Evolutionary conservation across 2,888 invertebrate species (phyloP), one percentile per base, ranked within the genome.

Genomic region (Druceiella hillmani): DNA sequence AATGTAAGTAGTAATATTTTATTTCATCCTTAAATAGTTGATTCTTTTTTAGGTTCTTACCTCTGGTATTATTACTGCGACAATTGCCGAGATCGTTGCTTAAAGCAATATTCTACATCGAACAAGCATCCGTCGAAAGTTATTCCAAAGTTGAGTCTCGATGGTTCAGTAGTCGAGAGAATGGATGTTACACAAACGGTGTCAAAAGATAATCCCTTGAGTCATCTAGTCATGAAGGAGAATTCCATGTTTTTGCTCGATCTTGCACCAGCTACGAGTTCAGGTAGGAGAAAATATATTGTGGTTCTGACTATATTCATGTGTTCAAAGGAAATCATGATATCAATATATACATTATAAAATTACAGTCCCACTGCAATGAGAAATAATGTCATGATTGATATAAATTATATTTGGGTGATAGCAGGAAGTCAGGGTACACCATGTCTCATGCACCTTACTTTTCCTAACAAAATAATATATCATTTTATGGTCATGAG

Each of bases 41-140:
- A 45, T 45, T 42, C 46, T 48, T 43, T 56, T 54, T 46, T 55
- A 71, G 75, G 69, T 30, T 77, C 76, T 26, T 83, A 83, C 45
- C 82, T 89, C 10, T 93, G 93, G 89, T 97, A 95, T 61, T 75
- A 95, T 16, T 81, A 91, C 58, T 98, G 98, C 64, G 91, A 93
- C 56, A 74, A 75, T 28, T 98, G 98, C 57, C 81, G 92, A 5
- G 88, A 90, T 35, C n/a, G n/a, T n/a, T n/a, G n/a, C n/a, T n/a
- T n/a, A n/a, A n/a, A n/a, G n/a, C n/a, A n/a, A n/a, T n/a, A n/a
- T n/a, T n/a, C n/a, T n/a, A n/a, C n/a, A n/a, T 49, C 75, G 55
- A 52, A 55, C 40, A 52, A 65, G 50, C 56, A 61, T 52, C 47
- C 43, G 38, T 50, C 55, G 1, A 62, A 59, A n/a, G n/a, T n/a